Evolutionary conservation across 2,797 vertebrate genomes (phyloP).

Genomic region (Phrynocephalus vlangalii): DNA sequence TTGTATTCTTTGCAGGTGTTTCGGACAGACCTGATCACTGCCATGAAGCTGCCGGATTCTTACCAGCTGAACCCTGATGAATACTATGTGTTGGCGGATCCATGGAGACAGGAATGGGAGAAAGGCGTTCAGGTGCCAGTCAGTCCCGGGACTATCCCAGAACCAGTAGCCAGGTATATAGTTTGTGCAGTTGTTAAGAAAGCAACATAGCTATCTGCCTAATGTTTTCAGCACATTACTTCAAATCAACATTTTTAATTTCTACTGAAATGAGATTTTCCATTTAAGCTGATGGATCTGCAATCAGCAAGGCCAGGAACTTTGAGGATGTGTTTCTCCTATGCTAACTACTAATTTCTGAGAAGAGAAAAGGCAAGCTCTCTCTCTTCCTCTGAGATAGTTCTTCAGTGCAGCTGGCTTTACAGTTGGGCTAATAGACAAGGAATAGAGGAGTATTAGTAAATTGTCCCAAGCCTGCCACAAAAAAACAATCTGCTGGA

Average conservation of each 20-base stretch:
- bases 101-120: constrained; percentile 99
- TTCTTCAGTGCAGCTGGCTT: not conserved
- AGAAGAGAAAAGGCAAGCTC: not conserved
- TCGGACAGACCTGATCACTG: constrained; percentile 97
- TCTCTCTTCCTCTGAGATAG: not conserved
- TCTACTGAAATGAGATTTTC: not conserved
- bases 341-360: not conserved
- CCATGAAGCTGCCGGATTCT: constrained; percentile 98
- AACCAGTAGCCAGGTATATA: constrained; percentile 89
- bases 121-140: constrained; percentile 98
- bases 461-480: not conserved
- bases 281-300: constrained; percentile 16
- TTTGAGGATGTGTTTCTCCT: not conserved
- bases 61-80: constrained; percentile 93
- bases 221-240: not conserved
- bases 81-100: constrained; percentile 92
- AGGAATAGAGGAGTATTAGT: not conserved
- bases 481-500: not conserved
- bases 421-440: not conserved
- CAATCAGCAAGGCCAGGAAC: not conserved
- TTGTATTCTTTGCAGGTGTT: constrained; percentile 86
- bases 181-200: constrained; percentile 42
- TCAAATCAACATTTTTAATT: constrained; percentile 32
- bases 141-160: constrained; percentile 91
- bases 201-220: not conserved